Evolutionary conservation across 2,113 vertebrate species (phyloP).

Genomic region (Scortum barcoo): DNA sequence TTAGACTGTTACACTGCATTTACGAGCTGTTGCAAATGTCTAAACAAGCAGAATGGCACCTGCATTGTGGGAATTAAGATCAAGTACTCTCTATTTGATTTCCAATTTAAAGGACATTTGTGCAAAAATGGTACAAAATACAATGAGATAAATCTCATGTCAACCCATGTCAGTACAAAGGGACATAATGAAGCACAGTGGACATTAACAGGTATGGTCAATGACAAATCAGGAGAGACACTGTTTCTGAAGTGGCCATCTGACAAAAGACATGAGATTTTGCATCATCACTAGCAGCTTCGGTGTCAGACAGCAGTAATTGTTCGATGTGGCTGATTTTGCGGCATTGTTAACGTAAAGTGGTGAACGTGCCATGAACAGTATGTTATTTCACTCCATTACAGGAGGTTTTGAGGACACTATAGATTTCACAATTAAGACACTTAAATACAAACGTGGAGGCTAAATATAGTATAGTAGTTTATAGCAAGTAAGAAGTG

Average conservation of each 20-base stretch:
- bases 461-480: background rate
- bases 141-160: background rate
- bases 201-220: background rate
- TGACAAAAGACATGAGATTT: background rate
- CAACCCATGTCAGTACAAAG: background rate
- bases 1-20: background rate
- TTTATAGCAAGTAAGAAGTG: too few species aligned
- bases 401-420: background rate
- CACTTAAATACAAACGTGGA: background rate
- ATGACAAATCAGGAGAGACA: constrained; percentile 4
- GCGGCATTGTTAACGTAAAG: background rate
- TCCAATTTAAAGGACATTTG: background rate
- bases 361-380: too few species aligned
- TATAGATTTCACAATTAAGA: background rate
- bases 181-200: background rate
- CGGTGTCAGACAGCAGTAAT: background rate
- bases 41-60: background rate
- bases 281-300: background rate
- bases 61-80: background rate
- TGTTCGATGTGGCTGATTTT: background rate
- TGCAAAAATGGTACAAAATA: background rate
- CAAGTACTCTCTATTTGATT: background rate
- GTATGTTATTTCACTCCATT: background rate
- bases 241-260: too few species aligned
- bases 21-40: too few species aligned